Evolutionary conservation across 1,140 invertebrate species (phyloP).

Genomic region (Aphelinus atriplicis): DNA sequence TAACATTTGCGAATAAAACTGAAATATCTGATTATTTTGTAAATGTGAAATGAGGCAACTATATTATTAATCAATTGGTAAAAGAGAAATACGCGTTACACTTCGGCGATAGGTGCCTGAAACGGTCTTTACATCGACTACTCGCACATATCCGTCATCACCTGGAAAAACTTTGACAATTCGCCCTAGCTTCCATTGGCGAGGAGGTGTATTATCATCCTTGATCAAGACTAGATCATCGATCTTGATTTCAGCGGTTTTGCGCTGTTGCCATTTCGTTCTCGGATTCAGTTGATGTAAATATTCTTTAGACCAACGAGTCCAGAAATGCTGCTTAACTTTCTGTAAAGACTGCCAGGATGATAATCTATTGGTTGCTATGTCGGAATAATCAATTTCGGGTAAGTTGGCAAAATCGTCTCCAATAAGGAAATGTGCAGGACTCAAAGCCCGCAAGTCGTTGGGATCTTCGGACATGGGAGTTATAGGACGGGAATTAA

Average conservation of each 20-base stretch:
- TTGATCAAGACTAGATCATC: slow-evolving; percentile 19
- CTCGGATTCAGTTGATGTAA: slow-evolving; percentile 32
- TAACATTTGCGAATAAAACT: too few relatives aligned
- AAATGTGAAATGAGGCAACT: too few relatives aligned
- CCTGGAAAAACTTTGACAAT: too few relatives aligned
- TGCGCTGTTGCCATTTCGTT: slow-evolving; percentile 43
- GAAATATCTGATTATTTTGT: too few relatives aligned
- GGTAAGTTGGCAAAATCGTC: too few relatives aligned
- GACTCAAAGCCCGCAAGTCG: neutral
- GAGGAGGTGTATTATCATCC: slow-evolving; percentile 28
- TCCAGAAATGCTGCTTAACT: slow-evolving; percentile 46
- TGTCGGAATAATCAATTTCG: too few relatives aligned
- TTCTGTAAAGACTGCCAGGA: slow-evolving; percentile 12
- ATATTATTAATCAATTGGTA: slow-evolving; percentile 12
- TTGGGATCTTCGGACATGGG: slow-evolving; percentile 41
- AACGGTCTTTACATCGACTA: too few relatives aligned
- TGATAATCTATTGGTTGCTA: slow-evolving; percentile 2
- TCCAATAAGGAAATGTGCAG: slow-evolving; percentile 45
- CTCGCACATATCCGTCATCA: too few relatives aligned
- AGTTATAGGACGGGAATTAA: slow-evolving; percentile 27
- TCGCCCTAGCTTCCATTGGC: neutral
- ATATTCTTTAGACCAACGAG: slow-evolving; percentile 14
- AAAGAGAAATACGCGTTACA: neutral
- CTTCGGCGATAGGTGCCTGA: neutral
- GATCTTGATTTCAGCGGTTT: neutral